phyloP scores from a whole-genome alignment of 2,797 vertebrate species.

The Orientallactaga sibirica region DNA sequence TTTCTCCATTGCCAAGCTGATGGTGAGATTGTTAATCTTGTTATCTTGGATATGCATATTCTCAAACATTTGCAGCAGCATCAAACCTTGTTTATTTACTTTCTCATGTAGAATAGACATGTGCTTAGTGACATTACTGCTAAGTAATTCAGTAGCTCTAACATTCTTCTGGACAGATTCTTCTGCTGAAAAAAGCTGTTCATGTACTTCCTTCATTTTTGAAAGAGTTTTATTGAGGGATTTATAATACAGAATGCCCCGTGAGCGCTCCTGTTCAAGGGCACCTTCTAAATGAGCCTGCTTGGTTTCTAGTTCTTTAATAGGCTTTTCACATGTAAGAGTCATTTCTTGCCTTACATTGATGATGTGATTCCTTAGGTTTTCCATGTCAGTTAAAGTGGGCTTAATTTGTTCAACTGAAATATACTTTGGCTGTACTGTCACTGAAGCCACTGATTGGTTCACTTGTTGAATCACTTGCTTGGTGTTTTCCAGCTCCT shows the following conservation, averaged over 20 bases:
- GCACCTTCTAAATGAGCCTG: constrained; percentile 86
- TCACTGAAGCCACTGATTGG: constrained; percentile 76
- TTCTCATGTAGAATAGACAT: constrained; percentile 84
- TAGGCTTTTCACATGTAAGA: constrained; percentile 82
- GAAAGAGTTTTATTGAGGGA: constrained; percentile 88
- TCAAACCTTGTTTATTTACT: constrained; percentile 86
- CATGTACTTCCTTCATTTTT: constrained; percentile 86
- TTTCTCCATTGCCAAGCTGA: constrained; percentile 84
- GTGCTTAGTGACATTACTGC: constrained; percentile 83
- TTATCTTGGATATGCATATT: constrained; percentile 87
- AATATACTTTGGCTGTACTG: constrained; percentile 80
- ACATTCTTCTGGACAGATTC: constrained; percentile 50
- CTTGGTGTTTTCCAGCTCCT: constrained; percentile 88
- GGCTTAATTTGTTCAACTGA: constrained; percentile 78
- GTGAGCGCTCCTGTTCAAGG: constrained; percentile 83
- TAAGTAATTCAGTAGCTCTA: constrained; percentile 37
- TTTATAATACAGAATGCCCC: constrained; percentile 84
- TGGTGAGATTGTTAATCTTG: constrained; percentile 88
- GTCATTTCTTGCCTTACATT: constrained; percentile 87
- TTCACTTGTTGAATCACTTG: constrained; percentile 86
- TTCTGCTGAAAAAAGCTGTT: constrained; percentile 78
- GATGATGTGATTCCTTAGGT: constrained; percentile 85
- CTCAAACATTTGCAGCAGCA: constrained; percentile 86
- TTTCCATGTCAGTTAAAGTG: constrained; percentile 84
- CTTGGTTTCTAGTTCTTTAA: constrained; percentile 87